A percentile compares a stretch with the other conserved stretches of the same genome.
Conservation (phyloP, 2,113 vertebrate species). For the Hiodon alosoides region DNA sequence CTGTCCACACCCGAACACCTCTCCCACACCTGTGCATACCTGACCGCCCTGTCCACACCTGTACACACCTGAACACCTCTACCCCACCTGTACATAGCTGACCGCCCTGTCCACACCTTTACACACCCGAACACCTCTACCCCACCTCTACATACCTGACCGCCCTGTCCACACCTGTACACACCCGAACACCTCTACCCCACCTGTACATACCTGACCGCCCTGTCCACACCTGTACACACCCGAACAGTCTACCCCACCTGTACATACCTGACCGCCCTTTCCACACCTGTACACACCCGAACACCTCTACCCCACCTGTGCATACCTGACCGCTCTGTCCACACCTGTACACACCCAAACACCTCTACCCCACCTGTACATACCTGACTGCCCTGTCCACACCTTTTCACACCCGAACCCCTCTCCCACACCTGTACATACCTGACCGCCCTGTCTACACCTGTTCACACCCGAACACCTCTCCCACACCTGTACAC, state of each 20-base stretch:
- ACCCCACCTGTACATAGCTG: no score
- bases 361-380: no score
- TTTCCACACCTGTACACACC: no score
- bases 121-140: conserved; percentile 1
- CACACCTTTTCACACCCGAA: no score
- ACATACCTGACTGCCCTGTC: no score
- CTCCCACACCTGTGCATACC: no score
- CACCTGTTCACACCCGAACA: neutral
- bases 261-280: neutral
- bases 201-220: neutral
- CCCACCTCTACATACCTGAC: neutral
- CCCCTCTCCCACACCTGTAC: conserved; percentile 52
- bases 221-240: neutral
- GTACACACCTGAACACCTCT: no score
- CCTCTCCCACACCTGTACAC: neutral
- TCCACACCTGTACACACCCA: no score
- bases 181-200: neutral
- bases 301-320: neutral
- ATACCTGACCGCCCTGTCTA: conserved; percentile 32
- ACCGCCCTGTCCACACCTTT: neutral
- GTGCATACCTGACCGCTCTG: neutral
- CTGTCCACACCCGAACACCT: no score
- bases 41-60: no score
- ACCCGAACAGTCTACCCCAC: neutral
- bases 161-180: no score